These are phyloP conservation scores for Himalopsyche japonica DNA, from an alignment of 2,888 invertebrate species.

Conservation along the genomic window DNA sequence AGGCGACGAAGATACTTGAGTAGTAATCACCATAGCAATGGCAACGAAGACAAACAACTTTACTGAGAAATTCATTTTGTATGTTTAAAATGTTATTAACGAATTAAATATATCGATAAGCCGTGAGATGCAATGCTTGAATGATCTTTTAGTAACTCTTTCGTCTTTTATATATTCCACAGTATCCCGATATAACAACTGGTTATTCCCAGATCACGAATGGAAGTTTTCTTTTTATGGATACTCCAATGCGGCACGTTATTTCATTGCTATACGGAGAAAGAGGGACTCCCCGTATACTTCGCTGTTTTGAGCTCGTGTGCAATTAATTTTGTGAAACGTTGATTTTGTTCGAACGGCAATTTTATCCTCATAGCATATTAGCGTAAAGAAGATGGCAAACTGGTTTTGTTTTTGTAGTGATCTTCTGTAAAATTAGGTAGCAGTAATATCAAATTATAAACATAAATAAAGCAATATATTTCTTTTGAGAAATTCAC, in stretches of 20 bases:
- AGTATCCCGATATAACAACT: not conserved
- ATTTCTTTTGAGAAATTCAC: too few species aligned
- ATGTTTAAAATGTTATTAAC: not conserved
- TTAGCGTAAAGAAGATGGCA: not conserved
- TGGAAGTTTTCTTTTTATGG: not conserved
- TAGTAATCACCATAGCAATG: not conserved
- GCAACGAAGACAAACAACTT: not conserved
- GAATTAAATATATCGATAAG: not conserved
- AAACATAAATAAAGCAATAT: not conserved
- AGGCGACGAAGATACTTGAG: constrained; percentile 10
- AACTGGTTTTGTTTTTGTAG: not conserved
- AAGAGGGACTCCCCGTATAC: not conserved
- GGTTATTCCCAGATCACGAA: not conserved
- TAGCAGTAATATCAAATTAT: not conserved
- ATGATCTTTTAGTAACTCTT: not conserved
- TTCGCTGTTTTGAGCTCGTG: not conserved
- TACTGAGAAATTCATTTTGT: not conserved
- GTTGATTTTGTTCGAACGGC: not conserved
- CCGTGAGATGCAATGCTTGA: not conserved
- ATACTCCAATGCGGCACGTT: not conserved
- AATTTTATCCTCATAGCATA: not conserved
- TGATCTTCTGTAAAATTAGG: not conserved
- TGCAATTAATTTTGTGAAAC: not conserved
- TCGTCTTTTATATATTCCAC: not conserved
- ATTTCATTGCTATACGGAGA: not conserved